Base-by-base conservation (phyloP, 2,888 invertebrate genomes). In the Pimpla rufipes region DNA sequence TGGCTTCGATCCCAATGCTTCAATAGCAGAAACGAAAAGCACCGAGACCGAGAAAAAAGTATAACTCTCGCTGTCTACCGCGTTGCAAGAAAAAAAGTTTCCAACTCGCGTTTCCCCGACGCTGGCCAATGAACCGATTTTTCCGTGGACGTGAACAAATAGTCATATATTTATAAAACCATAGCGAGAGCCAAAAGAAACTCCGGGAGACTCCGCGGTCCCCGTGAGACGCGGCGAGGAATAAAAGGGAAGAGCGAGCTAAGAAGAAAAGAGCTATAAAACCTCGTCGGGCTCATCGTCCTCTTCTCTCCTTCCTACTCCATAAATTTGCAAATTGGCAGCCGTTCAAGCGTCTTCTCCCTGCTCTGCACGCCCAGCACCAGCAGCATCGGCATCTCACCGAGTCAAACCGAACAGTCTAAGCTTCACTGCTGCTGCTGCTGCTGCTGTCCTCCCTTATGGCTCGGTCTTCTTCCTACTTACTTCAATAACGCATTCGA, bases 301-400 rank as follows among this genome's bases (percentile, higher is more conserved):
- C 81, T 84, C 77, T 76, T 83, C 83, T 83, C 83, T 70, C 45
- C 71, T 79, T 81, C 84, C 81, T 82, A 78, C 67, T 75, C 23
- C 79, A 85, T 85, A 85, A 85, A 83, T 85, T 85, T 73, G 68
- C 84, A 84, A 85, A 85, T 85, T 85, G 85, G 85, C 85, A 85
- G 79, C 50, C 79, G 79, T 84, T 85, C 85, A 85, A 85, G 64
- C 74, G 21, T 55, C 47, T 67, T 71, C 67, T 66, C 73, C 37
- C 29, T 40, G 73, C 71, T 52, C 52, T 71, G 55, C 76, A 77
- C 83, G 76, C 68, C 29, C 59, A 47, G 50, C 59, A 23, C n/a
- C 23, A 68, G 57, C 55, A 40, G 57, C 67, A 71, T 68, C 52
- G 50, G 64, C 50, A 64, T 62, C 29, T 45, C 71, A 66, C 57